Base-by-base conservation (phyloP, 2,113 vertebrate genomes). In the Cryptotis parvus region DNA sequence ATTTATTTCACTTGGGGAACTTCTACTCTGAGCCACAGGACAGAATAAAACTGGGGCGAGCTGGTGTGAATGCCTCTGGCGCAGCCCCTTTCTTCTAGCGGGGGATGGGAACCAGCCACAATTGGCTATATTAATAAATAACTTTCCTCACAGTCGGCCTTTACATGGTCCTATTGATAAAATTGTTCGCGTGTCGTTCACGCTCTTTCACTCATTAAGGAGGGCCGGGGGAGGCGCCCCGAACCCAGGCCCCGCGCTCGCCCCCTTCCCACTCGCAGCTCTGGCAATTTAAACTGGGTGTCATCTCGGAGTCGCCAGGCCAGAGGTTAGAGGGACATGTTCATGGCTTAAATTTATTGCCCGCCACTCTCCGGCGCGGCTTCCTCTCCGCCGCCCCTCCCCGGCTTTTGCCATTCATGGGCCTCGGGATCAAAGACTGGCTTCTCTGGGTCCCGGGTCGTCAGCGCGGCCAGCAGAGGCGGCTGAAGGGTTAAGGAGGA, bases 151-250 rank as follows among this genome's bases (percentile, higher is more conserved):
- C 98, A 99, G 98, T 97, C 98, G 97, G 98, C 98, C 98, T 98
- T 98, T 98, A 98, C 98, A 98, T 98, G 97, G 98, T 97, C 94
- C 98, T 98, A 98, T 99, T 99, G 98, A 99, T 97, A 98, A 98
- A 98, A 98, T 98, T 98, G 98, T 98, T 99, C 99, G 99, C 99
- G 99, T 99, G 99, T 99, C 99, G 98, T 98, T 99, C 98, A 98
- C 98, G 98, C 98, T 98, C 98, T 99, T 99, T 98, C 98, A 98
- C 97, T 98, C 97, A 97, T 98, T 98, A 98, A 98, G 98, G 95
- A 96, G 95, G 95, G 96, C 96, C 96, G 94, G 97, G 97, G 97
- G 97, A 97, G 94, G 95, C 94, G 97, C 96, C 97, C 96, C 94
- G 96, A 98, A 98, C 94, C 96, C 96, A 98, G 98, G 96, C 98